Evolutionary conservation across 2,888 invertebrate species (phyloP), one percentile per base, ranked within the genome.

Genomic region (Muscina levida): DNA sequence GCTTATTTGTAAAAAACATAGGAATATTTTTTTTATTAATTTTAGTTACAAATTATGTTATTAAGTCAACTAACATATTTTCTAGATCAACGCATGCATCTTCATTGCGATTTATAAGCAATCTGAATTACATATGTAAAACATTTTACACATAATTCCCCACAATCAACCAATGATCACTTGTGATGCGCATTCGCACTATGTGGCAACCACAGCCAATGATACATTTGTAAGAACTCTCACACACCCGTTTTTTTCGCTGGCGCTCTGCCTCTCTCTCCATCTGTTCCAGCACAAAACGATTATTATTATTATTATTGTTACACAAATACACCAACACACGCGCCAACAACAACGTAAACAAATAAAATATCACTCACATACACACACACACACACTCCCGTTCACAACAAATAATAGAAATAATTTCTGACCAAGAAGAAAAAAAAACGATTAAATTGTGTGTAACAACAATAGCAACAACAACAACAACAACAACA

Each of bases 211-310:
- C n/a, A 2, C 13, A 8, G n/a, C 37, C 8, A 57, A 39, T n/a
- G 51, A 19, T 22, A 51, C 39, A 59, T 2, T 39, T 59, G 17
- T 57, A 70, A 70, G 70, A 56, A 57, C 44, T 70, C 70, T 70
- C 22, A 31, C 3, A 31, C 31, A 31, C 8, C 31, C 11, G 15
- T 17, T 57, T 6, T n/a, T 37, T 24, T 22, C 22, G 19, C 22
- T 37, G 24, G 5, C 22, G 19, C 22, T 22, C 51, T 11, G 19
- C 19, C 67, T 56, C 39, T 53, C 53, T 51, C 6, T 65, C 46
- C 13, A 17, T 2, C 17, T 48, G 5, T 19, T 1, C 26, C 8
- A 26, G 2, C 42, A 19, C 62, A 44, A 24, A 22, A 62, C 37
- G 39, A 19, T 62, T 44, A 44, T n/a, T n/a, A n/a, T n/a, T n/a